Conservation (phyloP, 1,140 invertebrate genomes). For the Orchestia grillus region DNA sequence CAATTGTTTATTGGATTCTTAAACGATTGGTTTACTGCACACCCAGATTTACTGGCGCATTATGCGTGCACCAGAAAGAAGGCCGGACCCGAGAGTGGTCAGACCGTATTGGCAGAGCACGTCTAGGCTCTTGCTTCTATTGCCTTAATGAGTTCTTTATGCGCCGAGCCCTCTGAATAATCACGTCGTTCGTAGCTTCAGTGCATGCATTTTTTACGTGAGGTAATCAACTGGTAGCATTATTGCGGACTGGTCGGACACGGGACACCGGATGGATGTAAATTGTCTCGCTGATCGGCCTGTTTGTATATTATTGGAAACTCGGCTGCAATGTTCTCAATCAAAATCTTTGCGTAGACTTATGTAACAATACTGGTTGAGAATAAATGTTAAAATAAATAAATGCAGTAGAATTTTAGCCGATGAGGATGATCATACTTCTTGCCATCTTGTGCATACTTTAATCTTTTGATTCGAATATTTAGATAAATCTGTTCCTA, state of each 20-base stretch:
- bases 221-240: background rate
- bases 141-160: constrained; percentile 1
- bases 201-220: background rate
- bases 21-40: background rate
- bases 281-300: too few relatives aligned
- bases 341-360: too few relatives aligned
- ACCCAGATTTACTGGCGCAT: background rate
- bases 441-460: too few relatives aligned
- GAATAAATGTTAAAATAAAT: too few relatives aligned
- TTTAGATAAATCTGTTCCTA: too few relatives aligned
- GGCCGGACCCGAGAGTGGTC: background rate
- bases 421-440: too few relatives aligned
- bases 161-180: background rate
- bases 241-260: background rate
- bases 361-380: too few relatives aligned
- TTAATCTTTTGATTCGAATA: too few relatives aligned
- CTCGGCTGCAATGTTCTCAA: too few relatives aligned
- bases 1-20: background rate
- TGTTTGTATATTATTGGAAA: too few relatives aligned
- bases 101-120: background rate
- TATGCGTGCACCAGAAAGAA: background rate
- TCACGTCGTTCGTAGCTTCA: background rate
- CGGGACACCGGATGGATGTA: background rate
- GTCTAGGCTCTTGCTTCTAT: background rate
- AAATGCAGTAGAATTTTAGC: too few relatives aligned